These are phyloP conservation scores for Ciconia nigra DNA, from an alignment of 2,797 vertebrate species.

Conservation along the genomic window DNA sequence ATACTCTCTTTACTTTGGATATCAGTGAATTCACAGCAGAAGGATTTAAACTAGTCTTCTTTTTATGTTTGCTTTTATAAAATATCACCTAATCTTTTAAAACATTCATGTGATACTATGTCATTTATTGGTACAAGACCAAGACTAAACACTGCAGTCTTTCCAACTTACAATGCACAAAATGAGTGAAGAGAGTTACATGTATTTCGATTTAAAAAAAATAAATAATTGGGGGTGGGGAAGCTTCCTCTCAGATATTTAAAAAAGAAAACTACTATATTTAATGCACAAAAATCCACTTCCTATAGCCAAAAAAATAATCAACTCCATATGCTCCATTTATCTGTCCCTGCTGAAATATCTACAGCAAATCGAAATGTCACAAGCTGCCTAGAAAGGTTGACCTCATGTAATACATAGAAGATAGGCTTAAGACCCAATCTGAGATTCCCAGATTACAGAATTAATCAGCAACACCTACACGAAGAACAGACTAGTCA, in stretches of 20 bases:
- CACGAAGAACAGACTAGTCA: neutral
- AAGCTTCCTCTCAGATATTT: neutral
- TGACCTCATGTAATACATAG: neutral
- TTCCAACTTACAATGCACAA: neutral
- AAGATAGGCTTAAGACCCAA: neutral
- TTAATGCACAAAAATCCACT: conserved; percentile 48
- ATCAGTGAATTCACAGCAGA: neutral
- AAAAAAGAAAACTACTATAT: conserved; percentile 30
- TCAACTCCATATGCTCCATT: conserved; percentile 30
- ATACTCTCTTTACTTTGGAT: neutral
- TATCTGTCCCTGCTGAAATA: neutral
- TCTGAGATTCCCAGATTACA: neutral
- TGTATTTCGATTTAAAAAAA: neutral
- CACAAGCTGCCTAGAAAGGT: neutral
- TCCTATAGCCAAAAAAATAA: conserved; percentile 37
- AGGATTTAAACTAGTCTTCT: neutral
- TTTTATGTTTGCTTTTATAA: neutral
- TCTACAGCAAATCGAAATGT: neutral
- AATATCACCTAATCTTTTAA: conserved; percentile 33
- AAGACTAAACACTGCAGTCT: neutral
- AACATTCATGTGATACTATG: conserved; percentile 31
- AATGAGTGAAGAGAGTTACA: neutral
- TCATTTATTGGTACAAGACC: conserved; percentile 16
- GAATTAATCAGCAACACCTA: neutral
- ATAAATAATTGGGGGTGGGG: neutral